A percentile compares a stretch with the other conserved stretches of the same genome.
Conservation (phyloP, 1,140 invertebrate species). For the Venustaconcha ellipsiformis region DNA sequence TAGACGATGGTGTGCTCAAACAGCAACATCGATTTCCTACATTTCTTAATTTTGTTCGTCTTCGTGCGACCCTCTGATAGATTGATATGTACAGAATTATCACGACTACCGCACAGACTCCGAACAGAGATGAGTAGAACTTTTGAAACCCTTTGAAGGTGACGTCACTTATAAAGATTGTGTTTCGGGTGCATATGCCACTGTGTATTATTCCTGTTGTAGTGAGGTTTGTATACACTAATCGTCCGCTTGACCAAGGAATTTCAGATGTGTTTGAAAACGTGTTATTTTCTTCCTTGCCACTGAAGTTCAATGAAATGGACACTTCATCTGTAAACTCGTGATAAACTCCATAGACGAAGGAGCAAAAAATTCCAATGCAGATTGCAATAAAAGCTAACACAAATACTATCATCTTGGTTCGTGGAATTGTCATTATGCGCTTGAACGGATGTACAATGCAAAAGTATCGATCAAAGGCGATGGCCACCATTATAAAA, state of each 20-base stretch:
- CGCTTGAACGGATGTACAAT: slow-evolving; percentile 61
- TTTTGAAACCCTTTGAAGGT: slow-evolving; percentile 50
- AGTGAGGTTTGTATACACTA: slow-evolving; percentile 5
- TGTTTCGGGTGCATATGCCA: slow-evolving; percentile 31
- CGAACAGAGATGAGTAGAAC: slow-evolving; percentile 53
- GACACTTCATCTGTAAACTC: neutral
- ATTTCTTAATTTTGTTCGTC: slow-evolving; percentile 32
- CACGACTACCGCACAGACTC: slow-evolving; percentile 49
- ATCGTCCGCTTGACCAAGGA: neutral
- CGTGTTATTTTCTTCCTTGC: neutral
- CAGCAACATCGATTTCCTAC: slow-evolving; percentile 35
- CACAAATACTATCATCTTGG: slow-evolving; percentile 50
- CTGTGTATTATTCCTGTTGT: slow-evolving; percentile 8
- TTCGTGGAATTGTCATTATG: slow-evolving; percentile 54
- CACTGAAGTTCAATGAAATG: neutral
- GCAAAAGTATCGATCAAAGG: slow-evolving; percentile 62
- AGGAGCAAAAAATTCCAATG: slow-evolving; percentile 49
- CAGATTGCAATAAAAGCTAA: slow-evolving; percentile 44
- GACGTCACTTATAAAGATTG: slow-evolving; percentile 31
- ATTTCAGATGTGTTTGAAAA: too few species aligned
- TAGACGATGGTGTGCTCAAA: slow-evolving; percentile 20
- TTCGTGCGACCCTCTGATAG: slow-evolving; percentile 53
- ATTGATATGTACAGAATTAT: slow-evolving; percentile 59
- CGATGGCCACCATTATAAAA: slow-evolving; percentile 62
- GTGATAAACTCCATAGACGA: slow-evolving; percentile 37